Evolutionary conservation across 2,797 vertebrate genomes (phyloP), one percentile per base, ranked within the genome.

Genomic region (Petrocephalus sullivani): DNA sequence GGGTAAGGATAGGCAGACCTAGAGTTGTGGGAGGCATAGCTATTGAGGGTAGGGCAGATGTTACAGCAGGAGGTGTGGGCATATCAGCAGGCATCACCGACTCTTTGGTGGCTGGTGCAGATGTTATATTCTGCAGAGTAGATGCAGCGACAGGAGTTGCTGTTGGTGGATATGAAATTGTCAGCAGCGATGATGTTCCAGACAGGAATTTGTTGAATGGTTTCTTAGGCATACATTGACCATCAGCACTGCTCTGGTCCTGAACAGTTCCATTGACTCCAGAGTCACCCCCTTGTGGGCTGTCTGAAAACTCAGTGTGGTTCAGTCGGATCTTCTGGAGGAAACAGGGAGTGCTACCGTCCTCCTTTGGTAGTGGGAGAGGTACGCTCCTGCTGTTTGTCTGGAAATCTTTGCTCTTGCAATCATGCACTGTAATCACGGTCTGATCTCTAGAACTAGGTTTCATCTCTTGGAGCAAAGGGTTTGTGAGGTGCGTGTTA

Each of bases 301-400:
- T 0, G 9, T 61, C 87, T 0, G 94, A 96, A 90, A 95, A 93
- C 54, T 88, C 95, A 9, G 96, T 91, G 0, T 97, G 96, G 89
- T 96, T 96, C 88, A 98, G 93, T 87, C 97, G 95, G 75, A 98
- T 97, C 95, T 94, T 96, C 94, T 98, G 96, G 90, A 97, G 94
- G 87, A 98, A 93, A 0, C 96, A 96, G 0, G 96, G 96, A 0
- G 97, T 97, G 7, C 93, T 90, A 37, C 95, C 94, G 0, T 97
- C 96, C 84, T 96, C 96, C 91, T 92, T 94, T 90, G 93, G 90
- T 37, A 71, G 16, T 90, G 93, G 90, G 46, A 71, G 16, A 0
- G 91, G 89, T 14, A 91, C 46, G 4, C 90, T 93, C 89, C 92
- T 94, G 90, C 90, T 91, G 33, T 92, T 87, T 0, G 87, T 83